Conservation (phyloP, 2,797 vertebrate species). For the Sebastes kiyomatsui region DNA sequence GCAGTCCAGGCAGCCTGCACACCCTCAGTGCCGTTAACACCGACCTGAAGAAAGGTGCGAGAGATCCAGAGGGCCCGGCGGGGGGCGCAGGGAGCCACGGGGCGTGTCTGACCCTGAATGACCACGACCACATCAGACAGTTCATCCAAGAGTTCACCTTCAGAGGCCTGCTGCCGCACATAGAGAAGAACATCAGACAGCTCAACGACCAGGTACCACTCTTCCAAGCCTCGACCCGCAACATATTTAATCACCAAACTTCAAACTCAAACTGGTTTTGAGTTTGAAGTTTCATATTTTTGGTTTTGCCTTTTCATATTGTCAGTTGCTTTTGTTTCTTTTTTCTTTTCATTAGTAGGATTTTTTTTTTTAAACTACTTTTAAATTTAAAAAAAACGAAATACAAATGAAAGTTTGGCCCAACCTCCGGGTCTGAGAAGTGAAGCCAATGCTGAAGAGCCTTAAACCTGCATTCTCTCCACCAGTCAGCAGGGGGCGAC, state of each 20-base stretch:
- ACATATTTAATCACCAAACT: not conserved
- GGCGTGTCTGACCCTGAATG: conserved; percentile 91
- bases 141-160: conserved; percentile 99
- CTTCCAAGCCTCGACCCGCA: not conserved
- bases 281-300: too few species aligned
- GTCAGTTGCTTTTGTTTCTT: not conserved
- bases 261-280: not conserved
- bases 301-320: not conserved
- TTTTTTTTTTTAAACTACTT: not conserved
- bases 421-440: too few species aligned
- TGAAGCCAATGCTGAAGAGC: too few species aligned
- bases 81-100: conserved; percentile 82
- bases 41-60: conserved; percentile 80
- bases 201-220: conserved; percentile 95
- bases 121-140: conserved; percentile 96
- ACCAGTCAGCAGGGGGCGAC: too few species aligned
- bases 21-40: conserved; percentile 60
- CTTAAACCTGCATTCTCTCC: too few species aligned
- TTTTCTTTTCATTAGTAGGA: not conserved
- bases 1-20: conserved; percentile 75
- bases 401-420: too few species aligned
- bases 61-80: conserved; percentile 49
- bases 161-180: conserved; percentile 94
- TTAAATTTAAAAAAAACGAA: not conserved
- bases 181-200: conserved; percentile 97